These are phyloP conservation scores for Chrysocyon brachyurus DNA, from an alignment of 2,797 vertebrate species.

Conservation along the genomic window DNA sequence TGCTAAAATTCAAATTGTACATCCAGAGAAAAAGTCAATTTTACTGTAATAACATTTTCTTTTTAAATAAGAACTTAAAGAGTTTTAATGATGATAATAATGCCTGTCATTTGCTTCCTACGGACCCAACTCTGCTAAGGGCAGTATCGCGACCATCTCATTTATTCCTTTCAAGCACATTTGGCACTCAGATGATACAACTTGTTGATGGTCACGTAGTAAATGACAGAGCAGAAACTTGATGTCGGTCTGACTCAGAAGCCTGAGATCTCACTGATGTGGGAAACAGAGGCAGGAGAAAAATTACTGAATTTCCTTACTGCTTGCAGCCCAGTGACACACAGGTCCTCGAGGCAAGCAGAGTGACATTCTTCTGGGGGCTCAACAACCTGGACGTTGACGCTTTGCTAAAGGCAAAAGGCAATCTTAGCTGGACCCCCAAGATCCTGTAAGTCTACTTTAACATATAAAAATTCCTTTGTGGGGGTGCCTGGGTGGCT, in stretches of 20 bases:
- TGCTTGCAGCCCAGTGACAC: not conserved
- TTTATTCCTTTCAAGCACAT: not conserved
- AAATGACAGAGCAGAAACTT: not conserved
- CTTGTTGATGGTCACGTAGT: not conserved
- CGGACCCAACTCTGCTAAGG: accelerated
- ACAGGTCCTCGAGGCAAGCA: not conserved
- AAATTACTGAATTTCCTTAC: not conserved
- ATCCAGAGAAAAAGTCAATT: not conserved
- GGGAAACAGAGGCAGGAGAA: not conserved
- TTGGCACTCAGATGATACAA: not conserved
- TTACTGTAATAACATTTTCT: not conserved
- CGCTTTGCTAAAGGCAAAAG: not conserved
- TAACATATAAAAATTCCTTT: not conserved
- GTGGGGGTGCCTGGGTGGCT: no score
- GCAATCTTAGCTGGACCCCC: not conserved
- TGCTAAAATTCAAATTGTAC: not conserved
- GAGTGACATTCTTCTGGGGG: not conserved
- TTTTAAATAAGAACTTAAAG: not conserved
- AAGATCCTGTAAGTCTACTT: not conserved
- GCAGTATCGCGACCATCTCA: accelerated
- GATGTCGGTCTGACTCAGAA: not conserved
- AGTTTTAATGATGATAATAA: not conserved
- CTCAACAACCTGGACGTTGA: not conserved
- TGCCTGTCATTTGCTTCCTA: not conserved
- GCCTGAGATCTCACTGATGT: not conserved